Evolutionary conservation across 2,888 invertebrate genomes (phyloP).

Genomic region (Capitulum mitella): DNA sequence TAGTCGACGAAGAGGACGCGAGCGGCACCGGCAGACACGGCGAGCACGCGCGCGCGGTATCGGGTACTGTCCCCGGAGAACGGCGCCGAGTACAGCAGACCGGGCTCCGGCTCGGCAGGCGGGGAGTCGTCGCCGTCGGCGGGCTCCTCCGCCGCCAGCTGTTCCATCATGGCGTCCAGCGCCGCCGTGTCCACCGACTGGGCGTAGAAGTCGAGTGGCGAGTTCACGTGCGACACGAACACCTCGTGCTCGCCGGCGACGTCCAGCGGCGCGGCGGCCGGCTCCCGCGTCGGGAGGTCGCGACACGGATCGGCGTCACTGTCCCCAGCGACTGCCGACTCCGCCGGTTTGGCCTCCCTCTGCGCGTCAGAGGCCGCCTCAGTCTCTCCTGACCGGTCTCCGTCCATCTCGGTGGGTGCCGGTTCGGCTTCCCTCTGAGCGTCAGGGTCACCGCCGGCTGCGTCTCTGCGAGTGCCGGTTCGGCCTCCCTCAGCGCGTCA

Average conservation of each 20-base stretch:
- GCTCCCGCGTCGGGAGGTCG: background rate
- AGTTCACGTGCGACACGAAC: slow-evolving; percentile 16
- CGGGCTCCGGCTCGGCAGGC: background rate
- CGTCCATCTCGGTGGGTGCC: too few relatives aligned
- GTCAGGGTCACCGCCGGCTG: too few relatives aligned
- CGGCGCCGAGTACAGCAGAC: background rate
- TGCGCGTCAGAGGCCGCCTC: too few relatives aligned
- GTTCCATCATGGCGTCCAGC: background rate
- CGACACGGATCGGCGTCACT: too few relatives aligned
- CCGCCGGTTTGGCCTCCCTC: too few relatives aligned
- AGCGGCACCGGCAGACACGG: background rate
- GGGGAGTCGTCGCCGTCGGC: too few relatives aligned
- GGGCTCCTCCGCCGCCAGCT: background rate
- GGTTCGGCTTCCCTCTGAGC: background rate
- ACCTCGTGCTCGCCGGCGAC: background rate
- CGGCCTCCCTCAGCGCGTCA: background rate
- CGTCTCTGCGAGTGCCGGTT: background rate
- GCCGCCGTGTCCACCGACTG: background rate
- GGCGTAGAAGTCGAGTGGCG: background rate
- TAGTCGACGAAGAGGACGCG: background rate
- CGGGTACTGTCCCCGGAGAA: background rate
- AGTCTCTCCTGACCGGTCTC: too few relatives aligned
- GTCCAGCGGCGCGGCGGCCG: background rate
- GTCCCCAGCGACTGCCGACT: too few relatives aligned
- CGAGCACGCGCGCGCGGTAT: background rate